Evolutionary conservation across 2,797 vertebrate species (phyloP), one percentile per base, ranked within the genome.

Genomic region (Gadopsis bispinosus): DNA sequence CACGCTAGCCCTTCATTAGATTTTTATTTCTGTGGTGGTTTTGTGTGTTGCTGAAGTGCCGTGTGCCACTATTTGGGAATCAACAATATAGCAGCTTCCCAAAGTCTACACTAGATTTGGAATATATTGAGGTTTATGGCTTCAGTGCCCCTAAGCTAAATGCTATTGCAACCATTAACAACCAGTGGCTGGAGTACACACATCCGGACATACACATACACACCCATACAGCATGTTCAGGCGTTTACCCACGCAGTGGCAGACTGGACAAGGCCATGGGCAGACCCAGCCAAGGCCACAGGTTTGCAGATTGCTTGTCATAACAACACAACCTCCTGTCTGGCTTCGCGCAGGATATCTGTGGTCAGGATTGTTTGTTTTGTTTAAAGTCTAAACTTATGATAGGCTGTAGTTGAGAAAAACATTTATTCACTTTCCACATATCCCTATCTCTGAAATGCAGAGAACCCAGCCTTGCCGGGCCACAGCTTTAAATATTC

Each of bases 221-320:
- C 43, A 61, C 5, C 41, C 10, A 35, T 0, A n/a, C 43, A 41
- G 31, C n/a, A 51, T 39, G 71, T 45, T 31, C 43, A 71, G 26
- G 82, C 62, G 26, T 81, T 75, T 69, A 54, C 35, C 70, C 79
- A 70, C 77, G 84, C 39, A 69, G 77, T 51, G 59, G 79, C 64
- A 39, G 19, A 84, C 69, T 48, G 86, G 87, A 91, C 88, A 87
- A 91, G 91, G 90, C 81, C 83, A 77, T 43, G 71, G 86, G 51
- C 77, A 60, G 83, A 75, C 61, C 5, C 39, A 47, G 61, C 61
- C 84, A 51, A 85, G 84, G 88, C 84, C 88, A 79, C 80, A 60
- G 83, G 84, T 84, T 82, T 72, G 63, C 75, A 82, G 64, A 83
- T 66, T 51, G 53, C 78, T 77, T 88, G 79, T 90, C 87, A 87